phyloP scores from a whole-genome alignment of 1,140 invertebrate species.

The Brachionus paranguensis region DNA sequence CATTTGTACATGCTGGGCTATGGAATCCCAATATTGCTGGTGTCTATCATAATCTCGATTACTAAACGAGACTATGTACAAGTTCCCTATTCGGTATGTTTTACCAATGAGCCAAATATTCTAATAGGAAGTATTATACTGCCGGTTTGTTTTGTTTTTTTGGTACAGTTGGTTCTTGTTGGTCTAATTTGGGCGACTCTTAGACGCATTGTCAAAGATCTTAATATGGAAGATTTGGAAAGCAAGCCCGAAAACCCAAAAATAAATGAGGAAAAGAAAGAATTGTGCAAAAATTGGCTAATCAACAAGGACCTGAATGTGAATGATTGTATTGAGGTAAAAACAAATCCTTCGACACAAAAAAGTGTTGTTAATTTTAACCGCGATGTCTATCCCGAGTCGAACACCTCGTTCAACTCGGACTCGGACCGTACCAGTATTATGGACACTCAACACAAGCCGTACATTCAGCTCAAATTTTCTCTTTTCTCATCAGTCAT shows the following conservation, averaged over 20 bases:
- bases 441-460: conserved; percentile 35
- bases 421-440: conserved; percentile 35
- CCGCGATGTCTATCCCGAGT: neutral
- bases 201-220: conserved; percentile 6
- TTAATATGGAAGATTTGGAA: neutral
- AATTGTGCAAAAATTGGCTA: conserved; percentile 15
- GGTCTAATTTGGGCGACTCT: neutral
- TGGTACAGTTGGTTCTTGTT: neutral
- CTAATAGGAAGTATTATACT: neutral
- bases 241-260: neutral
- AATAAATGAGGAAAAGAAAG: conserved; percentile 22
- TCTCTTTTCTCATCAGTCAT: neutral
- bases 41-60: neutral
- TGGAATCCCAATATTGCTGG: neutral
- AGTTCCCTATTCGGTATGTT: neutral
- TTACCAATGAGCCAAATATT: conserved; percentile 33
- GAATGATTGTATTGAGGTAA: neutral
- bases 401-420: conserved; percentile 6
- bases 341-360: neutral
- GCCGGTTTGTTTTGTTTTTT: neutral
- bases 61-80: conserved; percentile 20
- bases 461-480: conserved; percentile 3
- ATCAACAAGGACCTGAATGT: neutral
- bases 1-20: conserved; percentile 38
- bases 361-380: conserved; percentile 17